Conservation (phyloP, 2,113 vertebrate species). For the Peromyscus leucopus region DNA sequence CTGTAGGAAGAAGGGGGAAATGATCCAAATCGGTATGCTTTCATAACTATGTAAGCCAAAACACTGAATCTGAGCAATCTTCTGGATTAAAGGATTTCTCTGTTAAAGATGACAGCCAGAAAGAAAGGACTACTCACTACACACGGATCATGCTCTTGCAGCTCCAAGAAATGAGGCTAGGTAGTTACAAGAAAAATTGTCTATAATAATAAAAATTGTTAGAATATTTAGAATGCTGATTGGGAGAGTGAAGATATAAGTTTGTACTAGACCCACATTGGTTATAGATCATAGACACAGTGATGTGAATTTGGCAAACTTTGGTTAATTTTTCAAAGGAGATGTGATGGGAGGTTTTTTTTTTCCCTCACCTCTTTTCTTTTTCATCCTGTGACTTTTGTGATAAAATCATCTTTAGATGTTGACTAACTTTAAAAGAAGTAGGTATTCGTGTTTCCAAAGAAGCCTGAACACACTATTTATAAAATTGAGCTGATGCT, state of each 20-base stretch:
- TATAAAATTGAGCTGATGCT: neutral
- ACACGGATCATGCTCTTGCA: neutral
- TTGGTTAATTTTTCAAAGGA: neutral
- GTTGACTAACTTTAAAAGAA: neutral
- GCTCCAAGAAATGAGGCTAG: neutral
- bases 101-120: neutral
- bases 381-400: neutral
- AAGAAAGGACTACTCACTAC: neutral
- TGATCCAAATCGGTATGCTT: rapidly evolving
- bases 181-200: neutral
- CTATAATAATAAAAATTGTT: neutral
- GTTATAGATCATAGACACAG: neutral
- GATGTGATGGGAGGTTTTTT: neutral
- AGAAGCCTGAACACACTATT: neutral
- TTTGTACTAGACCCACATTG: neutral
- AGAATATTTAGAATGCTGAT: neutral
- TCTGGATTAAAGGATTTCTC: neutral
- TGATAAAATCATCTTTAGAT: neutral
- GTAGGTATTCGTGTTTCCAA: neutral
- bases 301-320: neutral
- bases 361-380: neutral
- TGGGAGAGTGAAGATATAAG: neutral
- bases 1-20: neutral
- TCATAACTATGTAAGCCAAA: neutral
- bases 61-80: neutral